Percentiles rank a stretch among this genome's conserved stretches.
Conservation (phyloP, 2,888 invertebrate genomes). For the Diplolepis rosae region DNA sequence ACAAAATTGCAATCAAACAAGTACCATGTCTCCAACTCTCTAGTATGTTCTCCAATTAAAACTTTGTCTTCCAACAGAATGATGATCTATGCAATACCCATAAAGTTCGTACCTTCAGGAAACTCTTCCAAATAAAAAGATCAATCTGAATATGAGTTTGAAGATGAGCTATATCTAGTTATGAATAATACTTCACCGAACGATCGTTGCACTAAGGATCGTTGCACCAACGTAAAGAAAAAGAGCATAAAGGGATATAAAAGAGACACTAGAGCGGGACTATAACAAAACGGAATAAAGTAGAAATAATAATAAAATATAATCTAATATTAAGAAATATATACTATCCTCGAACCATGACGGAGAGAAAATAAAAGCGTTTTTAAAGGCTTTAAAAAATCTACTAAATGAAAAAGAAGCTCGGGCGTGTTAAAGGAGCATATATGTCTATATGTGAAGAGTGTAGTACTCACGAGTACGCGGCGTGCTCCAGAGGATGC, state of each 20-base stretch:
- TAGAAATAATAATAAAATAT: neutral
- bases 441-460: too few species aligned
- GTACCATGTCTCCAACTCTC: neutral
- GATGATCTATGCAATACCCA: neutral
- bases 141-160: neutral
- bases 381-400: constrained; percentile 19
- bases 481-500: constrained; percentile 12
- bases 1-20: neutral
- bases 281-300: neutral
- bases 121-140: neutral
- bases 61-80: neutral
- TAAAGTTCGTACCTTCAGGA: neutral
- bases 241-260: neutral
- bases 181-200: too few species aligned
- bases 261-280: neutral
- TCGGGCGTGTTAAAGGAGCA: constrained; percentile 1
- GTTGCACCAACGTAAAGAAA: neutral
- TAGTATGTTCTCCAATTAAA: neutral
- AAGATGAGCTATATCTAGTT: too few species aligned
- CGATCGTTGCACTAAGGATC: too few species aligned
- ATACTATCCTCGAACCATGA: neutral
- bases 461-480: constrained; percentile 11
- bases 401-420: neutral
- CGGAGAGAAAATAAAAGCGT: neutral
- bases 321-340: neutral